Evolutionary conservation across 2,888 invertebrate species (phyloP).

Genomic region (Diplolepis rosae): DNA sequence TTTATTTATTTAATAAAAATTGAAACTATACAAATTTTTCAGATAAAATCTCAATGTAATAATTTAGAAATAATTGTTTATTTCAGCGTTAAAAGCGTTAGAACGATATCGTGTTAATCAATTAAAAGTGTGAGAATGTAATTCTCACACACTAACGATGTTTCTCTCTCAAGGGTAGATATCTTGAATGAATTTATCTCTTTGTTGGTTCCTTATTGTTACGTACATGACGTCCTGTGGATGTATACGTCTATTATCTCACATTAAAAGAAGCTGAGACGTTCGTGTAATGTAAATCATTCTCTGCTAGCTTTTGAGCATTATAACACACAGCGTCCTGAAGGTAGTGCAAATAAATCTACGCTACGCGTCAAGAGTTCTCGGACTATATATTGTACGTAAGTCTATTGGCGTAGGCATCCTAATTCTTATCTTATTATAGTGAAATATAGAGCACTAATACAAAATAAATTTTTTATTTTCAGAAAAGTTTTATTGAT

Average conservation of each 20-base stretch:
- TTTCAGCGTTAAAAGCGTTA: no score
- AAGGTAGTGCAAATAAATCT: conserved; percentile 32
- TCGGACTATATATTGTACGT: conserved; percentile 13
- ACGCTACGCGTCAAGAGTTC: conserved; percentile 26
- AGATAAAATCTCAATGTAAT: no score
- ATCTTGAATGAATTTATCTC: conserved; percentile 34
- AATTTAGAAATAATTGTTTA: no score
- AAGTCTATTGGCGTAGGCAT: conserved; percentile 18
- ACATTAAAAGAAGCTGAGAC: conserved; percentile 58
- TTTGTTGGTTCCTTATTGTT: conserved; percentile 37
- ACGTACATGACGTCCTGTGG: conserved; percentile 28
- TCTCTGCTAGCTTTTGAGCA: conserved; percentile 55
- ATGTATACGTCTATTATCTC: conserved; percentile 57
- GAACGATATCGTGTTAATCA: no score
- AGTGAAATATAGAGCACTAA: no score
- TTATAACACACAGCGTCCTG: conserved; percentile 58
- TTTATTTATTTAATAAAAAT: no score
- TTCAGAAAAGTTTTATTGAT: no score
- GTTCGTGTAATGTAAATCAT: conserved; percentile 67
- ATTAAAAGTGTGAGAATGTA: no score
- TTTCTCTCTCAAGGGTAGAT: conserved; percentile 35
- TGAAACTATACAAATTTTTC: no score
- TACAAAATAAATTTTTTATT: no score
- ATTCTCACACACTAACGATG: conserved; percentile 63
- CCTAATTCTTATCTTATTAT: no score